These are phyloP conservation scores for Sorex araneus DNA, from an alignment of 2,113 vertebrate species.

Conservation along the genomic window DNA sequence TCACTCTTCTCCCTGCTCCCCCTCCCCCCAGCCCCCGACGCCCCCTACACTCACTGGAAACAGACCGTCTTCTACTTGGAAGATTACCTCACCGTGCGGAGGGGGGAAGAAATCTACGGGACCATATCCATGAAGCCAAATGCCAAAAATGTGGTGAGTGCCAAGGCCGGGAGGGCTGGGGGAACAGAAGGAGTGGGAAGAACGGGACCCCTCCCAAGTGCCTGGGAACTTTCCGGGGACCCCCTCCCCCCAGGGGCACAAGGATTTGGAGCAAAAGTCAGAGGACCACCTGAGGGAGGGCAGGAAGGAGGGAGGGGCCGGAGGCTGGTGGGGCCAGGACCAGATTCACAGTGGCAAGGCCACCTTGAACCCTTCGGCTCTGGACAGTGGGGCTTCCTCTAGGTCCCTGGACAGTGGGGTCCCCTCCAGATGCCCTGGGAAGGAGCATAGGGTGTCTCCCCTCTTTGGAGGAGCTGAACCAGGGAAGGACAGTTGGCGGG, in stretches of 20 bases:
- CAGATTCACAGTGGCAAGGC: not conserved
- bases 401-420: not conserved
- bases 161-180: too few species aligned
- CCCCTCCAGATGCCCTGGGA: not conserved
- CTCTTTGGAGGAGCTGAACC: not conserved
- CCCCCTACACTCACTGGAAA: constrained; percentile 98
- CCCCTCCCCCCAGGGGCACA: too few species aligned
- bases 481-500: not conserved
- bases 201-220: too few species aligned
- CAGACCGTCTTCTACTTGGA: constrained; percentile 99
- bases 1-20: not conserved
- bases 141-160: constrained; percentile 96
- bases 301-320: too few species aligned
- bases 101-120: constrained; percentile 96
- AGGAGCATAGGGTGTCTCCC: not conserved
- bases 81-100: constrained; percentile 96
- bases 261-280: too few species aligned
- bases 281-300: too few species aligned
- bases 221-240: too few species aligned
- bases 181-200: not conserved
- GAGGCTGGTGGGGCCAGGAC: too few species aligned
- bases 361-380: not conserved
- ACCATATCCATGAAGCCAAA: constrained; percentile 97
- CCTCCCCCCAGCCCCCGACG: constrained; percentile 92
- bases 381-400: not conserved